A percentile compares a stretch with the other conserved stretches of the same genome.
Conservation (phyloP, 2,888 invertebrate species). For the Meteorus cinctellus region DNA sequence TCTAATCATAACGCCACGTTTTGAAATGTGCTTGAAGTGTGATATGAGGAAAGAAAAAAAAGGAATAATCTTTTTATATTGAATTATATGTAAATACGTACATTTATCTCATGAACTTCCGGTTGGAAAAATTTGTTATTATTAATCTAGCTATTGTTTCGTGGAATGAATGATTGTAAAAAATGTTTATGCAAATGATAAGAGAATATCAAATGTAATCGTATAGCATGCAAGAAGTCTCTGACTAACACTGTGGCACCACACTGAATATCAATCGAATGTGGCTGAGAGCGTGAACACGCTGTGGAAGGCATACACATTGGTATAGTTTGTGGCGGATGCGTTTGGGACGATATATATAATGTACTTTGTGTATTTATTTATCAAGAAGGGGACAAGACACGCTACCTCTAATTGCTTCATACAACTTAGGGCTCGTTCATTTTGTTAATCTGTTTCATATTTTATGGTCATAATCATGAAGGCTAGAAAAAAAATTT, state of each 20-base stretch:
- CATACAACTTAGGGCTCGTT: not conserved
- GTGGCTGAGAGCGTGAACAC: not conserved
- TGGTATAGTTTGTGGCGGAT: conserved; percentile 10
- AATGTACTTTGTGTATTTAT: not conserved
- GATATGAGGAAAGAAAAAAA: not conserved
- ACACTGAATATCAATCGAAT: conserved; percentile 6
- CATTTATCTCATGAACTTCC: not conserved
- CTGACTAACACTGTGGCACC: not conserved
- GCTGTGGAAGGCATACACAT: not conserved
- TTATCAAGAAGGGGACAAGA: not conserved
- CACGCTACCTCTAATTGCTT: not conserved
- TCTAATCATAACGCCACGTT: not conserved
- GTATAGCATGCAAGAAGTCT: not conserved
- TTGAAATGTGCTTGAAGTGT: not conserved
- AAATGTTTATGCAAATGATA: not conserved
- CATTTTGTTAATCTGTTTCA: not conserved
- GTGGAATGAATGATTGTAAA: not conserved
- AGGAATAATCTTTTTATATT: not conserved
- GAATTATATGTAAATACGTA: not conserved
- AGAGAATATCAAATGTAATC: not conserved
- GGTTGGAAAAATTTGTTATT: not conserved
- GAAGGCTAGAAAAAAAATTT: no score
- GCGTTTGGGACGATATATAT: not conserved
- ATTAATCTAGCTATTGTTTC: not conserved
- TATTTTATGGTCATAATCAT: not conserved